These are phyloP conservation scores for Numida meleagris DNA, from an alignment of 2,113 vertebrate species.

Conservation along the genomic window DNA sequence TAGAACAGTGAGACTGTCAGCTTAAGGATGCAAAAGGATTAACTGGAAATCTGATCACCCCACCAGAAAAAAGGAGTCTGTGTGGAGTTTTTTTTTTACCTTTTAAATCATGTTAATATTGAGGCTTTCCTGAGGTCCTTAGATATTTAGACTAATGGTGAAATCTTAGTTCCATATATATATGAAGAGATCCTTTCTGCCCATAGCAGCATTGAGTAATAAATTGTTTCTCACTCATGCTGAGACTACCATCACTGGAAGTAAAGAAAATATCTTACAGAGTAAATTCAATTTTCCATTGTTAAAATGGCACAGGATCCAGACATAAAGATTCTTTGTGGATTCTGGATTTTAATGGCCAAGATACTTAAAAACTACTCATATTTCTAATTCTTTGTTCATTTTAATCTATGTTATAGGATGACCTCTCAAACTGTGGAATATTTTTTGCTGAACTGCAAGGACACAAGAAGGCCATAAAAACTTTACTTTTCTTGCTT, in stretches of 20 bases:
- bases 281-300: neutral
- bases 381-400: neutral
- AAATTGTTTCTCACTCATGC: neutral
- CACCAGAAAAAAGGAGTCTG: neutral
- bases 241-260: neutral
- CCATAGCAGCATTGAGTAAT: neutral
- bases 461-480: neutral
- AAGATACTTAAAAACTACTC: neutral
- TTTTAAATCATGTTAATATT: neutral
- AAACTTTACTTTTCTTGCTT: neutral
- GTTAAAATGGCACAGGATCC: neutral
- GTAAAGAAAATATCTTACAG: neutral
- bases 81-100: neutral
- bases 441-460: neutral
- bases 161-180: neutral
- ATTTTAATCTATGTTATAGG: neutral
- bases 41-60: neutral
- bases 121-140: neutral
- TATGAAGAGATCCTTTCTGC: neutral
- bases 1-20: neutral
- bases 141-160: neutral
- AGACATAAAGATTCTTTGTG: neutral
- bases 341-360: neutral
- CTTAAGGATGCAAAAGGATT: neutral
- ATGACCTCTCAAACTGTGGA: neutral